Evolutionary conservation across 2,113 vertebrate species (phyloP).

Genomic region (Choloepus hoffmanni): DNA sequence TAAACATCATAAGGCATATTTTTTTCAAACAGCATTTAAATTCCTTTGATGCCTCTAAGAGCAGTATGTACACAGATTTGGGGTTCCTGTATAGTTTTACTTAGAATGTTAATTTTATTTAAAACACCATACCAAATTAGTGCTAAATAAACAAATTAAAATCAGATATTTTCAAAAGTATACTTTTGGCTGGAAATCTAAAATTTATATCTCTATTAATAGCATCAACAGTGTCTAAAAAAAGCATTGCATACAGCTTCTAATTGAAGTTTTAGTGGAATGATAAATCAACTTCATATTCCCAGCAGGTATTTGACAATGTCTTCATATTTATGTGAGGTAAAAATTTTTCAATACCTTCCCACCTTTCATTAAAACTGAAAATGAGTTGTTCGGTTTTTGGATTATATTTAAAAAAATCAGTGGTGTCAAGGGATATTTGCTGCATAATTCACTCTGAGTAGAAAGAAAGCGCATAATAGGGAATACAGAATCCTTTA

Average conservation of each 20-base stretch:
- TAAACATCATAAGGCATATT: not conserved
- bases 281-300: not conserved
- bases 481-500: not conserved
- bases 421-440: not conserved
- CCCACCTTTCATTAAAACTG: not conserved
- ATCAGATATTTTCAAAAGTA: not conserved
- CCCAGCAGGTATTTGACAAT: not conserved
- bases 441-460: not conserved
- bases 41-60: not conserved
- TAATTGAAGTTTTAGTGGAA: not conserved
- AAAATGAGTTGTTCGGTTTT: not conserved
- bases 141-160: constrained; percentile 19
- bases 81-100: not conserved
- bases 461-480: not conserved
- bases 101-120: constrained; percentile 1
- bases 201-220: not conserved
- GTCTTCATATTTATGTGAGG: not conserved
- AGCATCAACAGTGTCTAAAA: not conserved
- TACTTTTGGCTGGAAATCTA: not conserved
- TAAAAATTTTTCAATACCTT: not conserved
- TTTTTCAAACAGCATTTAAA: not conserved
- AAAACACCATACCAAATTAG: not conserved
- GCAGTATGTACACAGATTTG: not conserved
- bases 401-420: not conserved
- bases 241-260: not conserved